Evolutionary conservation across 2,888 invertebrate genomes (phyloP).

Genomic region (Strigamia maritima): DNA sequence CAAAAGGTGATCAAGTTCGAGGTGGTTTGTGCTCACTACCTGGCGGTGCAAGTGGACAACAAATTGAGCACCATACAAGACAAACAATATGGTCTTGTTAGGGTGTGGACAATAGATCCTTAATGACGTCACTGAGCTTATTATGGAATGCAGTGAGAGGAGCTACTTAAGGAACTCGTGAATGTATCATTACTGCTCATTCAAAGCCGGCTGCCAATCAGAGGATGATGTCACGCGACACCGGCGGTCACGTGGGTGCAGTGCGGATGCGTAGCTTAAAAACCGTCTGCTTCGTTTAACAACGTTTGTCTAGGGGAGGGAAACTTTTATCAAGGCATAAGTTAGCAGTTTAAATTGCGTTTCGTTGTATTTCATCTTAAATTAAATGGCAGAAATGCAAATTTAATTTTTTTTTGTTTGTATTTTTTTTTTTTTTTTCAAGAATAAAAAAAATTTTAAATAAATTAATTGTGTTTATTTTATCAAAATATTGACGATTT

Average conservation of each 20-base stretch:
- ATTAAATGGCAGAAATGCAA: neutral
- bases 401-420: too few relatives aligned
- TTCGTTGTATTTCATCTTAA: neutral
- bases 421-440: too few relatives aligned
- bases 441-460: too few relatives aligned
- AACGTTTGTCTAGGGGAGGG: constrained; percentile 29
- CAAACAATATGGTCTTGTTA: constrained; percentile 36
- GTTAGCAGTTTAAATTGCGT: neutral
- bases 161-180: constrained; percentile 22
- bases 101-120: constrained; percentile 28
- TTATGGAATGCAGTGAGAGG: constrained; percentile 20
- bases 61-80: constrained; percentile 35
- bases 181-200: constrained; percentile 39
- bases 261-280: neutral
- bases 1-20: constrained; percentile 19
- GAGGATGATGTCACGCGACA: constrained; percentile 10
- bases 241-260: neutral
- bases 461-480: too few relatives aligned
- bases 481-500: too few relatives aligned
- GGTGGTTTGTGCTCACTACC: constrained; percentile 7
- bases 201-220: constrained; percentile 31
- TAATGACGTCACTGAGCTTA: constrained; percentile 36
- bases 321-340: neutral
- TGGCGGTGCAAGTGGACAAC: constrained; percentile 30
- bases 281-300: constrained; percentile 30